Evolutionary conservation across 2,113 vertebrate species (phyloP).

Genomic region (Tautogolabrus adspersus): DNA sequence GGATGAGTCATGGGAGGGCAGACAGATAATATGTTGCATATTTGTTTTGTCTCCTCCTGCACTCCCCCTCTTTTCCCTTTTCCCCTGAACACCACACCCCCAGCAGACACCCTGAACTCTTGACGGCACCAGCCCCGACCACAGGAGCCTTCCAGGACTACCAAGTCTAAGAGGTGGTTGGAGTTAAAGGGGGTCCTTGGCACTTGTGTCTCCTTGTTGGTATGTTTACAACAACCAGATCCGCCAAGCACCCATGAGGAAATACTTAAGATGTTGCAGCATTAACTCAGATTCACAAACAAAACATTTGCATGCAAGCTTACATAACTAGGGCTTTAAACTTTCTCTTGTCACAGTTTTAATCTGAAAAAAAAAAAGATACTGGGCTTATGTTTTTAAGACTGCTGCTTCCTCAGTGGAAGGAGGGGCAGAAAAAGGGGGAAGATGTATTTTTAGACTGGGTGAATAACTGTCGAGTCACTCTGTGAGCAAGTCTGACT

Average conservation of each 20-base stretch:
- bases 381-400: conserved; percentile 28
- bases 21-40: conserved; percentile 11
- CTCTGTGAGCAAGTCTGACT: conserved; percentile 55
- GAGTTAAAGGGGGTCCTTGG: conserved; percentile 14
- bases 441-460: conserved; percentile 67
- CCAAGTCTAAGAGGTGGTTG: conserved; percentile 10
- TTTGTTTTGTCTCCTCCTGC: neutral
- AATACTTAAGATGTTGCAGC: conserved; percentile 27
- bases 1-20: conserved; percentile 49
- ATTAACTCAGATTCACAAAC: conserved; percentile 20
- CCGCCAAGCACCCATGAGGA: conserved; percentile 32
- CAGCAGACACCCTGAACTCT: conserved; percentile 56
- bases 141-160: conserved; percentile 22
- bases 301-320: neutral
- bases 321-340: neutral
- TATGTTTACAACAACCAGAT: neutral
- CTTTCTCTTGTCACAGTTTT: neutral
- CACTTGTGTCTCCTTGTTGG: conserved; percentile 17
- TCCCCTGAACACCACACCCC: neutral
- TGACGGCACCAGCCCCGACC: conserved; percentile 30
- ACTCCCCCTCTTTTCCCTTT: no score
- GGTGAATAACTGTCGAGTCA: conserved; percentile 77
- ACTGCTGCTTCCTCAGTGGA: conserved; percentile 50
- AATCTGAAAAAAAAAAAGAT: conserved; percentile 9
- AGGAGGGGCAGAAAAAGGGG: conserved; percentile 10